Conservation (phyloP, 1,140 invertebrate genomes). For the Elysia chlorotica region DNA sequence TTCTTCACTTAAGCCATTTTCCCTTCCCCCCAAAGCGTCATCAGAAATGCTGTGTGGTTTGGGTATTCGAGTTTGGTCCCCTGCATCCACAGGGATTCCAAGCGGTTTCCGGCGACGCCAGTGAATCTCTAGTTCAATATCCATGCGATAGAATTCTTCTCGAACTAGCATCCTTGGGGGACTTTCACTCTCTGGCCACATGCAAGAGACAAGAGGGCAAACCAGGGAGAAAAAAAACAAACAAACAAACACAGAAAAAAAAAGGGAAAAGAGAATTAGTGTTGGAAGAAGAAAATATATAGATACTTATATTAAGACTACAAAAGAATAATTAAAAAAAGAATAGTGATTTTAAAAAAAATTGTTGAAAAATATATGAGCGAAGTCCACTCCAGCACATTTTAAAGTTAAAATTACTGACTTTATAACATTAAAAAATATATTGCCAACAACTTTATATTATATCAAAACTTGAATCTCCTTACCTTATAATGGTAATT, state of each 20-base stretch:
- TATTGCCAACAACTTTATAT: neutral
- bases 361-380: too few species aligned
- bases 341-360: too few species aligned
- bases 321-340: too few species aligned
- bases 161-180: slow-evolving; percentile 35
- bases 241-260: neutral
- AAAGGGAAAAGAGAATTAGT: neutral
- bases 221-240: neutral
- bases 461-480: neutral
- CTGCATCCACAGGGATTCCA: neutral
- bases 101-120: slow-evolving; percentile 31
- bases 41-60: too few species aligned
- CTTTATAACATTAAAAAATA: too few species aligned
- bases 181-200: slow-evolving; percentile 35
- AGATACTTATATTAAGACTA: too few species aligned
- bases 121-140: slow-evolving; percentile 52
- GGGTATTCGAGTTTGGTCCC: too few species aligned
- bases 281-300: slow-evolving; percentile 7
- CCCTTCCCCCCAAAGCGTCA: too few species aligned
- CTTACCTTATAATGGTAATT: neutral
- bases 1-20: too few species aligned
- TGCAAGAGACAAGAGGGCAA: slow-evolving; percentile 27
- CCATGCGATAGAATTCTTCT: slow-evolving; percentile 54
- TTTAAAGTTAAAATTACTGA: too few species aligned
- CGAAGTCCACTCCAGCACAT: too few species aligned